phyloP scores from a whole-genome alignment of 1,140 invertebrate genomes.

The Pseudobourletiella spinata region DNA sequence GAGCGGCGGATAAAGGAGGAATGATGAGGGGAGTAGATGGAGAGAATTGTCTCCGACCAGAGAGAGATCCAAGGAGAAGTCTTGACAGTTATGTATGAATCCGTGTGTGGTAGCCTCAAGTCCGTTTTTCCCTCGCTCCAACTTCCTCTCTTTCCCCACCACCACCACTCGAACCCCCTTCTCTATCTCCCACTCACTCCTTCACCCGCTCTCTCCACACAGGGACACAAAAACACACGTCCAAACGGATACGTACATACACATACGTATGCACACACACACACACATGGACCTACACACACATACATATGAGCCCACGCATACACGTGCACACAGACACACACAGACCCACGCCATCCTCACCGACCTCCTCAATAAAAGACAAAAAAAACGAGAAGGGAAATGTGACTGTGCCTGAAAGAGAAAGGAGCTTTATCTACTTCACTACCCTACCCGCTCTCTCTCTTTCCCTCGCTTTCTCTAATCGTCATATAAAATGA shows the following conservation, averaged over 20 bases:
- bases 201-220: not conserved
- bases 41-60: not conserved
- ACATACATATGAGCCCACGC: too few relatives aligned
- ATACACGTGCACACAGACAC: too few relatives aligned
- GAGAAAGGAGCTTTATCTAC: not conserved
- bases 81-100: too few relatives aligned
- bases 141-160: not conserved
- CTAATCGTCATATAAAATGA: constrained; percentile 21
- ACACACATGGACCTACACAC: too few relatives aligned
- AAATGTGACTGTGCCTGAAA: not conserved
- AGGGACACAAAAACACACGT: too few relatives aligned
- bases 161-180: not conserved
- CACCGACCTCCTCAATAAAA: too few relatives aligned
- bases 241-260: too few relatives aligned
- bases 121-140: not conserved
- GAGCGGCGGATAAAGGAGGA: not conserved
- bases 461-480: not conserved
- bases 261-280: not conserved
- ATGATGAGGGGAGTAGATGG: not conserved
- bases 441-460: not conserved
- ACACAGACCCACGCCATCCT: too few relatives aligned
- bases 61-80: not conserved
- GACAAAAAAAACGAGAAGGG: not conserved
- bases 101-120: too few relatives aligned
- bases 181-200: not conserved